Conservation (phyloP, 2,797 vertebrate genomes). For the Otus scops region DNA sequence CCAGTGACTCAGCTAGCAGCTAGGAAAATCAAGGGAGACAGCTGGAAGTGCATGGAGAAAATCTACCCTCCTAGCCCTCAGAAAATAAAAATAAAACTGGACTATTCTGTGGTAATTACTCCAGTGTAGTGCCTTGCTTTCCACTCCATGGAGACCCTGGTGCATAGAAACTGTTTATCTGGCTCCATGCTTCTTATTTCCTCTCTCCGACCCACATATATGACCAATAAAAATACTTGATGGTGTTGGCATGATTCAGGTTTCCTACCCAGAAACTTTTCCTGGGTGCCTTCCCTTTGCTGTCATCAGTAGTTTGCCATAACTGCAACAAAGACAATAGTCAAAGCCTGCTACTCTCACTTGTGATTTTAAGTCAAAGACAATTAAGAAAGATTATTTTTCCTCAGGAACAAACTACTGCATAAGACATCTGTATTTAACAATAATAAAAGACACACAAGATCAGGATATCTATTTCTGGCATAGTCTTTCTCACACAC, state of each 20-base stretch:
- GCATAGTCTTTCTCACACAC: too few species aligned
- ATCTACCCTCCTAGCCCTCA: background rate
- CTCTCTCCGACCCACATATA: background rate
- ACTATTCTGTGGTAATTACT: background rate
- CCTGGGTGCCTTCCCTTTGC: background rate
- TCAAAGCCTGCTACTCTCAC: background rate
- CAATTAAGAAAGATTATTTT: background rate
- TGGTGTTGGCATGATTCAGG: background rate
- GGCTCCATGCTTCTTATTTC: background rate
- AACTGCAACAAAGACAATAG: background rate
- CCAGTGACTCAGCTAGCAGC: conserved; percentile 16
- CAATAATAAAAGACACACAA: background rate
- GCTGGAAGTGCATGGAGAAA: background rate
- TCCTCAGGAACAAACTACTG: background rate
- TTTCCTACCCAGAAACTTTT: background rate
- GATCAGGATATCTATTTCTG: background rate
- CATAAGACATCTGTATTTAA: background rate
- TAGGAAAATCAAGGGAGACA: background rate
- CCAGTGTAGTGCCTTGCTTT: background rate
- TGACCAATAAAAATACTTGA: background rate
- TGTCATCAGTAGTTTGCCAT: background rate
- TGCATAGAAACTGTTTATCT: background rate
- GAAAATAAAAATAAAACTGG: background rate
- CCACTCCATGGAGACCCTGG: background rate
- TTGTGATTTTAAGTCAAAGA: background rate